Evolutionary conservation across 1,140 invertebrate genomes (phyloP).

Genomic region (Nomia melanderi): DNA sequence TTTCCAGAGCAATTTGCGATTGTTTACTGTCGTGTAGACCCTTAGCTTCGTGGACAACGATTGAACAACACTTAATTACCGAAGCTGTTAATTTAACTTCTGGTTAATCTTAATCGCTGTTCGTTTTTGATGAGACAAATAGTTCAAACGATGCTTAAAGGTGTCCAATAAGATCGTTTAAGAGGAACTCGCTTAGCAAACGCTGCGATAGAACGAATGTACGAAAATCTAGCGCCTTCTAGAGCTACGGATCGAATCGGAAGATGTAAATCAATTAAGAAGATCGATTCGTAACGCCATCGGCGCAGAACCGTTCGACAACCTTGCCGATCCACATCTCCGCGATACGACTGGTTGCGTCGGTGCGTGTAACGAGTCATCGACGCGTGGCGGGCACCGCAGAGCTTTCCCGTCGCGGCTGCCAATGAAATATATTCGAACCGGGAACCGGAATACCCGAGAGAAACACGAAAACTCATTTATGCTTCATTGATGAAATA

Average conservation of each 20-base stretch:
- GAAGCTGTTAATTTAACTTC: too few relatives aligned
- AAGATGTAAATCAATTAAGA: constrained; percentile 37
- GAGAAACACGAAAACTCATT: background rate
- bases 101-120: too few relatives aligned
- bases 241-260: constrained; percentile 7
- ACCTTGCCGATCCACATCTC: constrained; percentile 31
- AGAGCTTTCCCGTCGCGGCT: background rate
- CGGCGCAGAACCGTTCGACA: constrained; percentile 33
- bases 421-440: background rate
- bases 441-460: background rate
- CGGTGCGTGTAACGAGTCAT: background rate
- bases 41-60: too few relatives aligned
- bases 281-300: constrained; percentile 36
- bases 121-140: too few relatives aligned
- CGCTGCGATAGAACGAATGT: too few relatives aligned
- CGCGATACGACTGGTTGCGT: constrained; percentile 8
- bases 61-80: too few relatives aligned
- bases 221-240: too few relatives aligned
- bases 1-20: too few relatives aligned
- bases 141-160: too few relatives aligned
- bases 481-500: background rate
- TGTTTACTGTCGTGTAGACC: too few relatives aligned
- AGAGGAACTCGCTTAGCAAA: too few relatives aligned
- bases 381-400: background rate
- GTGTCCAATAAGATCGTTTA: too few relatives aligned